Conservation (phyloP, 2,888 invertebrate genomes). For the Tetranychus truncatus region DNA sequence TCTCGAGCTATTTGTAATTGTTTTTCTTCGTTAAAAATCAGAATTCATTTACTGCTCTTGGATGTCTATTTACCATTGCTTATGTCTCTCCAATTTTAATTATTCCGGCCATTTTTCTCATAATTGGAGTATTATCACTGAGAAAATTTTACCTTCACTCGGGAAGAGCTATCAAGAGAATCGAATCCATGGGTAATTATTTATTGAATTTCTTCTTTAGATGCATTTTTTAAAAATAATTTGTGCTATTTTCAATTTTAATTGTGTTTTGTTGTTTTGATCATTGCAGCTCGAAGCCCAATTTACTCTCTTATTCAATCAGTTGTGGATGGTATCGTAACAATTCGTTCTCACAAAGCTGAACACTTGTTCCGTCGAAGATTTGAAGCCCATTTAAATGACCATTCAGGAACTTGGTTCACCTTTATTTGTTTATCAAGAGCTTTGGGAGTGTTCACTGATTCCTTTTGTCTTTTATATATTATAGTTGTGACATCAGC, state of each 20-base stretch:
- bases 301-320: constrained; percentile 28
- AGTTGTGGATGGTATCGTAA: constrained; percentile 26
- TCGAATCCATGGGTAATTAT: neutral
- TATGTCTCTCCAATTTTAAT: constrained; percentile 35
- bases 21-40: neutral
- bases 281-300: constrained; percentile 26
- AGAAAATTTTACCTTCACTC: constrained; percentile 26
- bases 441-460: constrained; percentile 82
- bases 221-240: neutral
- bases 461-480: constrained; percentile 66
- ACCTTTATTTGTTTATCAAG: constrained; percentile 69
- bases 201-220: neutral
- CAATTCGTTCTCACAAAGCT: constrained; percentile 44
- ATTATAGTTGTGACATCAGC: constrained; percentile 66
- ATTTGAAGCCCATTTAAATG: constrained; percentile 35
- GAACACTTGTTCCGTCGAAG: constrained; percentile 47
- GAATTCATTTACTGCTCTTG: constrained; percentile 40
- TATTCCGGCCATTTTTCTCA: constrained; percentile 33
- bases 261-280: constrained; percentile 30
- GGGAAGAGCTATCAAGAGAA: neutral
- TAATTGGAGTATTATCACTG: constrained; percentile 33
- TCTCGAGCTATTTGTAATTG: neutral
- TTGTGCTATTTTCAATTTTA: neutral
- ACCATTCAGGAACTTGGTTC: constrained; percentile 48
- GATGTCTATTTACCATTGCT: constrained; percentile 35